Evolutionary conservation across 1,140 invertebrate genomes (phyloP), one percentile per base, ranked within the genome.

Genomic region (Eupeodes corollae): DNA sequence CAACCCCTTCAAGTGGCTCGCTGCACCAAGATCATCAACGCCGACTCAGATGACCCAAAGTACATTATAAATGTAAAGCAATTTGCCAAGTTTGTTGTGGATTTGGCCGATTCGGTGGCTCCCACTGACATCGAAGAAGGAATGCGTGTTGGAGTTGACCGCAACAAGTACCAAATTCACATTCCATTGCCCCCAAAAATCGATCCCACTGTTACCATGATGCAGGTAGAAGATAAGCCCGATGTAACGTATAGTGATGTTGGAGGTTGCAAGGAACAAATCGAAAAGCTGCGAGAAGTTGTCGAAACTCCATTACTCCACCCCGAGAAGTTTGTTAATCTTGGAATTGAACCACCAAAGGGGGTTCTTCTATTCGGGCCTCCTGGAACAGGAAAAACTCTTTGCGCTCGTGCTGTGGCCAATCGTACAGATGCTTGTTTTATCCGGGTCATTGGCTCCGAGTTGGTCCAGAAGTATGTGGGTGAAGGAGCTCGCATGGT

Each of bases 41-140:
- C 91, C 2, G 95, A 98, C 59, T 89, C 91, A 2, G 93, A 98
- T 67, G 94, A 99, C 71, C 88, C 95, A 0, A 98, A 99, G 68
- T 99, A 99, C 61, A 98, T 99, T 44, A 99, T 99, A 51, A 99
- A 99, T 75, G 97, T 99, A 0, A 99, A 99, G 68, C 97, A 99
- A 67, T 99, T 99, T 79, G 97, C 97, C 6, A 99, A 99, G 64
- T 99, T 99, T 80, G 97, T 99, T 9, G 96, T 99, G 11, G 96
- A 99, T 72, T 70, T 99, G 34, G 95, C 94, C 30, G 96, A 99
- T 73, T 93, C 93, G 10, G 97, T 99, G 21, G 95, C 97, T 8
- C 96, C 97, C 0, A 99, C 97, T 42, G 97, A 99, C 73, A 99
- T 99, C 68, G 97, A 99, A 75, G 97, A 99, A 75, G 97, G 97